Evolutionary conservation across 2,888 invertebrate genomes (phyloP).

Genomic region (Pheosia tremula): DNA sequence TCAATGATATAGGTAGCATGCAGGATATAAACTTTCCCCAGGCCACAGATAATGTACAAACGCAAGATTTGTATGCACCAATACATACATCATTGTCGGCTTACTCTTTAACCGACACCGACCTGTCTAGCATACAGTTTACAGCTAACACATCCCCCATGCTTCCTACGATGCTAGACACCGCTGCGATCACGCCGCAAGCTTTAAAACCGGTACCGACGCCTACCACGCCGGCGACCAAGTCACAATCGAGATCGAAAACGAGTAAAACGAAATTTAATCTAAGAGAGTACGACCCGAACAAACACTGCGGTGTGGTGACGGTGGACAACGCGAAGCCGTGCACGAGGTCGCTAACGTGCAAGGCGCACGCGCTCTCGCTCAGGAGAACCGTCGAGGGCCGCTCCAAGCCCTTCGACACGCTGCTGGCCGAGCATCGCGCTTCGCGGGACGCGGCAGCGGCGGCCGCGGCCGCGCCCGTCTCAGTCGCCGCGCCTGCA

Average conservation of each 20-base stretch:
- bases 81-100: slow-evolving; percentile 57
- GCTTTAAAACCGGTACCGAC: slow-evolving; percentile 38
- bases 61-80: slow-evolving; percentile 65
- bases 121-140: slow-evolving; percentile 68
- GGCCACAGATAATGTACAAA: slow-evolving; percentile 56
- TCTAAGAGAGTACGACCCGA: slow-evolving; percentile 90
- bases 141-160: slow-evolving; percentile 65
- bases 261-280: slow-evolving; percentile 74
- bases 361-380: slow-evolving; percentile 88
- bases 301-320: slow-evolving; percentile 92
- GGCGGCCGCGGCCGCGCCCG: slow-evolving; percentile 42
- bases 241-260: slow-evolving; percentile 59
- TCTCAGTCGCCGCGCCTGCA: slow-evolving; percentile 40
- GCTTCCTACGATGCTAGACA: slow-evolving; percentile 57
- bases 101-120: slow-evolving; percentile 64
- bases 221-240: slow-evolving; percentile 58
- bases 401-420: slow-evolving; percentile 89
- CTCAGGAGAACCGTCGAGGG: slow-evolving; percentile 88
- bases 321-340: slow-evolving; percentile 88
- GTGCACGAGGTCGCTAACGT: slow-evolving; percentile 92
- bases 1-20: slow-evolving; percentile 78
- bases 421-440: slow-evolving; percentile 89
- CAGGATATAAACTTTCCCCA: slow-evolving; percentile 77
- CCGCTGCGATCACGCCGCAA: slow-evolving; percentile 31
- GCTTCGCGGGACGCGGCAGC: slow-evolving; percentile 84